Evolutionary conservation across 2,797 vertebrate genomes (phyloP), one percentile per base, ranked within the genome.

Genomic region (Acanthurus lineatus): DNA sequence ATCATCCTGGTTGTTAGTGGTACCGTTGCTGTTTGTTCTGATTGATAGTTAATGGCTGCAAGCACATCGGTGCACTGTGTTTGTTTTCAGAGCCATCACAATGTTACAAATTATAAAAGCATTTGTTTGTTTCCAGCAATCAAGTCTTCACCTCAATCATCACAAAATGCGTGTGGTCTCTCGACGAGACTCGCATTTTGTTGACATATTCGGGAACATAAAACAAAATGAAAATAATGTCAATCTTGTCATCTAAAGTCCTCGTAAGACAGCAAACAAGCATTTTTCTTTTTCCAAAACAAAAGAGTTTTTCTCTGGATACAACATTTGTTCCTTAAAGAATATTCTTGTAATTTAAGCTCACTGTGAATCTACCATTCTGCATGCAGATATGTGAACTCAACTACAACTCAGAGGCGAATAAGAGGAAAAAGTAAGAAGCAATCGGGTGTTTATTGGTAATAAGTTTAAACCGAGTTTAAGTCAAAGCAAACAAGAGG

Each of bases 81-180:
- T 69, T 72, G 47, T 76, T 66, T 74, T 60, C 12, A n/a, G 5
- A 48, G 70, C 48, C 12, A 64, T 75, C 62, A 42, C 38, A 11
- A 3, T 45, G 65, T 81, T 64, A 72, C 22, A 69, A 49, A 44
- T 47, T 63, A 45, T 76, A 16, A 75, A 82, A 60, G 45, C 59
- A 20, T 52, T 70, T 70, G 68, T 79, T 72, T 85, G 74, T 82
- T 87, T 83, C 54, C 5, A 58, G 38, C 5, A 42, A n/a, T 60
- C 12, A 47, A 19, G n/a, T 28, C 69, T 69, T 73, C 49, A 25
- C 9, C 68, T 60, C 56, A 63, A 35, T 42, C 58, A 78, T 67
- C 52, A 20, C 64, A 72, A 25, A 48, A 52, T 47, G 67, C 72
- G 86, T 85, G 83, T 86, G 86, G 86, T 86, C 86, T 61, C 35